phyloP scores from a whole-genome alignment of 2,797 vertebrate genomes.

The Sylvia borin region DNA sequence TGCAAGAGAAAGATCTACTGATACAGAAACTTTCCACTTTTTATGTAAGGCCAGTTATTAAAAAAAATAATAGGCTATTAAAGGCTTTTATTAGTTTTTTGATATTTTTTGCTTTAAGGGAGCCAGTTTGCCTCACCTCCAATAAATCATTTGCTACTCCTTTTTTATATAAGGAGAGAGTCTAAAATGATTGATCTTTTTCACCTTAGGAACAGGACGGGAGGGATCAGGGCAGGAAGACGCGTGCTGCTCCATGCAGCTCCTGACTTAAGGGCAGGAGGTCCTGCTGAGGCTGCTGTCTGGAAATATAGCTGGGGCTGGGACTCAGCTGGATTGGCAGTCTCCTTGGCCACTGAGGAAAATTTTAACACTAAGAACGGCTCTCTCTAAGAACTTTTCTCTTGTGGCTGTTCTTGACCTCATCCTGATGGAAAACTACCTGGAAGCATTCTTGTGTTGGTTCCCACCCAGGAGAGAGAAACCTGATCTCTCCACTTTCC shows the following conservation, averaged over 20 bases:
- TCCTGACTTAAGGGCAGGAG: background rate
- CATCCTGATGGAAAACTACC: background rate
- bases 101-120: background rate
- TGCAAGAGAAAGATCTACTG: background rate
- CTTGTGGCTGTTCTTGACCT: background rate
- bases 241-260: rapidly evolving
- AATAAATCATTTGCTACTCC: background rate
- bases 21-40: background rate
- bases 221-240: background rate
- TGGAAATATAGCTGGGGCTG: background rate
- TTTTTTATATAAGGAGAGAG: background rate
- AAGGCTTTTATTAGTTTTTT: background rate
- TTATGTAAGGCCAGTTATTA: background rate
- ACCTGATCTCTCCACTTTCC: background rate
- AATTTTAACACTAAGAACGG: background rate
- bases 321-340: background rate
- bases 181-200: background rate
- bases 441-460: background rate
- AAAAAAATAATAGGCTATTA: background rate
- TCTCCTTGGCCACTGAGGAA: background rate
- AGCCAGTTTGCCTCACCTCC: background rate
- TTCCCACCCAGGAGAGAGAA: background rate
- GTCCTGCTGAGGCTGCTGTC: background rate
- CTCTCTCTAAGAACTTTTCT: background rate
- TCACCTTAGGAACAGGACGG: background rate